phyloP scores from a whole-genome alignment of 2,113 vertebrate genomes.

The Vidua chalybeata region DNA sequence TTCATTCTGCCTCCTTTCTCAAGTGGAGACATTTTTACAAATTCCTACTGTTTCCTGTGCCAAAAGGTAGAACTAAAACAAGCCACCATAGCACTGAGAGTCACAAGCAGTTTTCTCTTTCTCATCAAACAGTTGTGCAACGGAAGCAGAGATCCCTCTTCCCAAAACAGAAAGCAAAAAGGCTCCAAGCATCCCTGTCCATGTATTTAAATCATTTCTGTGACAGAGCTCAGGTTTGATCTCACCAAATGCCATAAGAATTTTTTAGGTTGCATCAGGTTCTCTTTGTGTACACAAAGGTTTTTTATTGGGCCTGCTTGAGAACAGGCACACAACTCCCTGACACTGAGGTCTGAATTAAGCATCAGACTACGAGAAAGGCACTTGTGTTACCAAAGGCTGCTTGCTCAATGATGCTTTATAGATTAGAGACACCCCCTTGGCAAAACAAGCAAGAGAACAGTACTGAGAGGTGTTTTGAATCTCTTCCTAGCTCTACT shows the following conservation, averaged over 20 bases:
- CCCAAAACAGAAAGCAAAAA: neutral
- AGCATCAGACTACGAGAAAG: neutral
- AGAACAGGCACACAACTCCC: neutral
- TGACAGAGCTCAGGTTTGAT: neutral
- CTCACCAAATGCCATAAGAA: neutral
- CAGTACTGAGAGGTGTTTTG: neutral
- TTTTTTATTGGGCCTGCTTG: neutral
- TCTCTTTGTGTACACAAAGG: neutral
- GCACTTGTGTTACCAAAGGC: neutral
- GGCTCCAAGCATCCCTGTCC: rapidly evolving
- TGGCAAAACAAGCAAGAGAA: neutral
- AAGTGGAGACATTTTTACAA: neutral
- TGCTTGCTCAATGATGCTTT: neutral
- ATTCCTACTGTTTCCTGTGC: neutral
- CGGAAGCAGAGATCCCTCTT: neutral
- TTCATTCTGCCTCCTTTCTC: neutral
- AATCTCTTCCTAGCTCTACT: neutral
- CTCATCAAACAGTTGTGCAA: neutral
- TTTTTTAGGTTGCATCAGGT: neutral
- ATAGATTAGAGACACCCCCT: neutral
- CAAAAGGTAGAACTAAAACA: neutral
- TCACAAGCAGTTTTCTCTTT: neutral
- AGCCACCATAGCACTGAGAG: neutral
- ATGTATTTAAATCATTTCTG: neutral
- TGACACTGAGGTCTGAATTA: neutral